These are phyloP conservation scores for Pterois miles DNA, from an alignment of 2,797 vertebrate genomes.

Conservation along the genomic window DNA sequence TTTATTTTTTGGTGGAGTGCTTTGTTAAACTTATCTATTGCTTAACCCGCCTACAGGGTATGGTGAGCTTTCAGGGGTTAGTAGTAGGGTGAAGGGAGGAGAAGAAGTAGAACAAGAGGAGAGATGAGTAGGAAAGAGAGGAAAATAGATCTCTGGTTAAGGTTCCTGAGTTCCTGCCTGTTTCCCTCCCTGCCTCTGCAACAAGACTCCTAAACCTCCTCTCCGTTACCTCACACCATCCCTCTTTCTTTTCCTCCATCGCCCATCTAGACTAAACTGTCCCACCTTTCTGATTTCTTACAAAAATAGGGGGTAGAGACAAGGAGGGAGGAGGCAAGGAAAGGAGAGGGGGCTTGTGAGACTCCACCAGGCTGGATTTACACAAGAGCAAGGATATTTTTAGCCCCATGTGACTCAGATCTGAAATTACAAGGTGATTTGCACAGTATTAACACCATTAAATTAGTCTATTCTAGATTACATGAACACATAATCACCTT, in stretches of 20 bases:
- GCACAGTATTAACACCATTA: neutral
- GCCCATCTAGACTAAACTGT: neutral
- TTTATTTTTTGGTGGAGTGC: conserved; percentile 75
- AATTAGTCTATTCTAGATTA: neutral
- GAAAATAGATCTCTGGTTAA: conserved; percentile 27
- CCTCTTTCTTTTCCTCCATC: conserved; percentile 16
- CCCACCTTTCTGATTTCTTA: neutral
- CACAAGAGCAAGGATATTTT: conserved; percentile 48
- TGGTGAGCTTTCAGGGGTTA: conserved; percentile 62
- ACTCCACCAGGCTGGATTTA: conserved; percentile 59
- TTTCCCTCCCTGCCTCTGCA: conserved; percentile 37
- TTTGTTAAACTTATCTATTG: conserved; percentile 45
- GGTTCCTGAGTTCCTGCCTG: conserved; percentile 28
- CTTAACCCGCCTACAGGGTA: conserved; percentile 62
- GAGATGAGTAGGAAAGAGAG: conserved; percentile 32
- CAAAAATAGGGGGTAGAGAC: conserved; percentile 25
- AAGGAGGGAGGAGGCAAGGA: conserved; percentile 52
- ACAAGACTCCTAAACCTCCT: conserved; percentile 46
- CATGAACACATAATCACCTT: neutral
- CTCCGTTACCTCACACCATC: conserved; percentile 45
- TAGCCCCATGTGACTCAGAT: conserved; percentile 43
- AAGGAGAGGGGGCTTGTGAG: conserved; percentile 54
- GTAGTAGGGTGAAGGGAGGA: conserved; percentile 48
- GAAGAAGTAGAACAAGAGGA: conserved; percentile 19
- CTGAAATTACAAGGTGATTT: neutral